phyloP scores from a whole-genome alignment of 2,797 vertebrate genomes.

The Zenarchopterus dispar region DNA sequence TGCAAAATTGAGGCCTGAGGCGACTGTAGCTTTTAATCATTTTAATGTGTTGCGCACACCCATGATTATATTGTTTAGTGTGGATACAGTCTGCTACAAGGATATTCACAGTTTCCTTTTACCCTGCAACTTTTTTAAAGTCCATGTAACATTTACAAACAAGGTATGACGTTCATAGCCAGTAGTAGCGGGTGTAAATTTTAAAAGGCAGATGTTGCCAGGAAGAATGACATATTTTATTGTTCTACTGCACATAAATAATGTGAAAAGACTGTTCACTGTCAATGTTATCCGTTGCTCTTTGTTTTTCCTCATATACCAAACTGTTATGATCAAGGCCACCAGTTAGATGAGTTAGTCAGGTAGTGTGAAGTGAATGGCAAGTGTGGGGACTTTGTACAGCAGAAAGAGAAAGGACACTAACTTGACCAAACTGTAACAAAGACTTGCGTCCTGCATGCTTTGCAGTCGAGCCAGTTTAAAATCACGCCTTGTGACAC shows the following conservation, averaged over 20 bases:
- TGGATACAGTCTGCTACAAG: not conserved
- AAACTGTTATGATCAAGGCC: conserved; percentile 6
- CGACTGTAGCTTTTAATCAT: conserved; percentile 1
- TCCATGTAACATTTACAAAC: conserved; percentile 16
- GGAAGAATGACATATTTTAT: conserved; percentile 19
- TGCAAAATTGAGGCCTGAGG: not conserved
- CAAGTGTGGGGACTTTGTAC: not conserved
- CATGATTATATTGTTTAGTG: conserved; percentile 15
- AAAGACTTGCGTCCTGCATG: conserved; percentile 18
- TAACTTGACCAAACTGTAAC: conserved; percentile 30
- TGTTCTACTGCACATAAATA: conserved; percentile 18
- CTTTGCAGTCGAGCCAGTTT: conserved; percentile 22
- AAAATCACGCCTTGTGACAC: conserved; percentile 37
- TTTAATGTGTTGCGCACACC: conserved; percentile 7
- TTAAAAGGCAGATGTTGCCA: conserved; percentile 8
- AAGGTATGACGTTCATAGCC: not conserved
- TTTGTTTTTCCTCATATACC: not conserved
- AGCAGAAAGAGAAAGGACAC: conserved; percentile 7
- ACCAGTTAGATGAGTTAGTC: not conserved
- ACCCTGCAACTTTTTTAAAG: conserved; percentile 21
- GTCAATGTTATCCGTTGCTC: not conserved
- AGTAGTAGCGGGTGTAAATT: conserved; percentile 11
- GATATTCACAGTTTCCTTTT: conserved; percentile 2
- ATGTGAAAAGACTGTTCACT: conserved; percentile 28
- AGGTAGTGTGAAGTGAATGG: not conserved